Evolutionary conservation across 2,113 vertebrate species (phyloP), one percentile per base, ranked within the genome.

Genomic region (Tupaia tana): DNA sequence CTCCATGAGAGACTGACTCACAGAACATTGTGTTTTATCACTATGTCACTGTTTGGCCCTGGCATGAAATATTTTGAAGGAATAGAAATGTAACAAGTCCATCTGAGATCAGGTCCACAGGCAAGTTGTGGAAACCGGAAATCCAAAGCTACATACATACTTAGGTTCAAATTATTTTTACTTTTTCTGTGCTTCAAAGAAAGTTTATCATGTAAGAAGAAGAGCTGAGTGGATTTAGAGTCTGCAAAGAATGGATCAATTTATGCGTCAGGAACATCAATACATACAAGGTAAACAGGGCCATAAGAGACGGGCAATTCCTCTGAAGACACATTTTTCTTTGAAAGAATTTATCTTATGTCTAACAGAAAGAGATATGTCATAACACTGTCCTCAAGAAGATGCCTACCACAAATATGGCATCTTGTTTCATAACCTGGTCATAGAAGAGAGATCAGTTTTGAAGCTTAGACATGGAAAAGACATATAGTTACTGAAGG

Each of bases 401-500:
- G 43, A 79, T 79, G 58, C 52, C 71, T 83, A 24, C 58, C 83
- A 58, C 25, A 84, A 88, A 79, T 83, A 54, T 2, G 70, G 34
- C 56, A 83, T 52, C 43, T 66, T 12, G 59, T 78, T 69, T 93
- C 54, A 56, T 56, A 82, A n/a, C 24, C 8, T 84, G 18, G 31
- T 43, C 81, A 61, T 16, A 22, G 54, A 89, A 90, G 52, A 87
- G 25, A 82, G 78, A n/a, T 25, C 78, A 78, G 64, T 79, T 79
- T 16, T 66, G 31, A 88, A 91, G 31, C 34, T 66, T 66, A 90
- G n/a, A 93, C 54, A 34, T 24, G 78, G 92, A 91, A 79, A 94
- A 91, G 77, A 85, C 25, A 64, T 86, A 74, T 18, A 80, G 61
- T 80, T 64, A 34, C 84, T 34, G 25, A 71, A 78, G 20, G 27